Conservation (phyloP, 2,888 invertebrate species). For the Chironomus tentans region DNA sequence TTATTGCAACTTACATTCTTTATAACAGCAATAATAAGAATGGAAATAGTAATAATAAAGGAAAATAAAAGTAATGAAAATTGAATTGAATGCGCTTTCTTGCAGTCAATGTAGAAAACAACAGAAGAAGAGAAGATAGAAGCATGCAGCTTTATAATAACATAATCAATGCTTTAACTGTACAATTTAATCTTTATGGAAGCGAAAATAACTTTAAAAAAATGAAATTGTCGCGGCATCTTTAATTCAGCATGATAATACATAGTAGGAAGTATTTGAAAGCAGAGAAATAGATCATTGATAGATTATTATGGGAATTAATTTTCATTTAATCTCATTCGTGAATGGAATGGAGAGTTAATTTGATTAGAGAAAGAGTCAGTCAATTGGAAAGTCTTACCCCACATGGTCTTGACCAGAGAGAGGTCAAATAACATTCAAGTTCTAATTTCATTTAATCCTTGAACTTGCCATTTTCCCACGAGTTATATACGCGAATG, state of each 20-base stretch:
- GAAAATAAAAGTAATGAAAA: background rate
- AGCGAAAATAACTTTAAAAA: background rate
- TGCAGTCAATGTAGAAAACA: background rate
- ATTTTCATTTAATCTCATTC: background rate
- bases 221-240: background rate
- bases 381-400: background rate
- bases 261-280: background rate
- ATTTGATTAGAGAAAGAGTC: background rate
- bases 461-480: background rate
- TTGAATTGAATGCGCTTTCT: slow-evolving; percentile 15
- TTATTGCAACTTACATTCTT: too few species aligned
- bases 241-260: background rate
- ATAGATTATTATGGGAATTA: background rate
- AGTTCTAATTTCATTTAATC: background rate
- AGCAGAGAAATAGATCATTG: background rate
- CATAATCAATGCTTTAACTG: slow-evolving; percentile 7
- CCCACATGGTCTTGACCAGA: background rate
- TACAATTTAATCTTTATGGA: slow-evolving; percentile 10
- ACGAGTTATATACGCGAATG: background rate
- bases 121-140: background rate
- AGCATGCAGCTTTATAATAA: too few species aligned
- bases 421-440: background rate
- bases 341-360: background rate
- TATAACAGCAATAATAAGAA: too few species aligned
- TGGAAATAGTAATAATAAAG: background rate